Conservation (phyloP, 2,888 invertebrate genomes). For the Pterobdella sp. region DNA sequence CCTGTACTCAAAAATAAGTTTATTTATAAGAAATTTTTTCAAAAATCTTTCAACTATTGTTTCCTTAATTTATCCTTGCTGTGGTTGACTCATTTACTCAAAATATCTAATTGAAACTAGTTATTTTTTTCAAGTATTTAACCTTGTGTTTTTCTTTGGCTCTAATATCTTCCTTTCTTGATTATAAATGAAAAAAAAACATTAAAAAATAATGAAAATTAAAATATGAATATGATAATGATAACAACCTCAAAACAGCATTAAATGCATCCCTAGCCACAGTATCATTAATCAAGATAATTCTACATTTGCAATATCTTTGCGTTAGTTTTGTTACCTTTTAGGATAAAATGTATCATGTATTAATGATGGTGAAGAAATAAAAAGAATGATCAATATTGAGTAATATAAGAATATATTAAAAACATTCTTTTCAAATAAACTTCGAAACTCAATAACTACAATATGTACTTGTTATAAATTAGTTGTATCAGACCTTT, state of each 20-base stretch:
- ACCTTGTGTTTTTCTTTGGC: slow-evolving; percentile 15
- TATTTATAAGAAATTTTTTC: background rate
- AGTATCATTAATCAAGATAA: background rate
- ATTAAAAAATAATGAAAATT: background rate
- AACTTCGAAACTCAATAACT: background rate
- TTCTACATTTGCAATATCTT: slow-evolving; percentile 16
- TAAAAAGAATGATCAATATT: background rate
- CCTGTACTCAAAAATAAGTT: background rate
- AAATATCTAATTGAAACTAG: too few species aligned
- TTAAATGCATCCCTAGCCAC: background rate
- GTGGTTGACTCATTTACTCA: too few species aligned
- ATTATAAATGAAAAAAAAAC: slow-evolving; percentile 3
- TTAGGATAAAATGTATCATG: too few species aligned
- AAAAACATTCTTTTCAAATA: background rate
- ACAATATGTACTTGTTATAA: background rate
- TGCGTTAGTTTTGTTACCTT: slow-evolving; percentile 10
- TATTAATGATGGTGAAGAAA: too few species aligned
- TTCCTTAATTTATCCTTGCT: too few species aligned
- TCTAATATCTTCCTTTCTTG: slow-evolving; percentile 12
- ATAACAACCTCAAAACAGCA: slow-evolving; percentile 15
- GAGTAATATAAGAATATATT: background rate
- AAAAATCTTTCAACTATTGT: background rate
- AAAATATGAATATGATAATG: background rate
- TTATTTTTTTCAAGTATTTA: too few species aligned
- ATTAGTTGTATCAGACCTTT: background rate